Evolutionary conservation across 2,113 vertebrate species (phyloP).

Genomic region (Apodemus speciosus): DNA sequence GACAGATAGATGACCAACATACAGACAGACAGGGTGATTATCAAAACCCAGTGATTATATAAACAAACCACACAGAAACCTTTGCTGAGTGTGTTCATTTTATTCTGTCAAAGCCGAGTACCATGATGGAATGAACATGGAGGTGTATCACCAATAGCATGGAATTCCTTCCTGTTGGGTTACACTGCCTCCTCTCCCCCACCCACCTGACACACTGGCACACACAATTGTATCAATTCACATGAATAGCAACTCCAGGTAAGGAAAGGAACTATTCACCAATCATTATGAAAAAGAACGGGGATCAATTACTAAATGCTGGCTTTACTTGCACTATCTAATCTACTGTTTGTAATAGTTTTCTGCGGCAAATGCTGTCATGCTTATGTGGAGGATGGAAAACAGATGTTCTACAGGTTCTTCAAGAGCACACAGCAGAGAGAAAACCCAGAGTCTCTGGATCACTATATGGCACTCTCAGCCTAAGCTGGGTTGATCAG

Average conservation of each 20-base stretch:
- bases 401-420: background rate
- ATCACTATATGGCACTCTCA: background rate
- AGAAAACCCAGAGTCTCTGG: background rate
- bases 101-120: background rate
- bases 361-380: background rate
- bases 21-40: background rate
- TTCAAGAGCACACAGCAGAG: background rate
- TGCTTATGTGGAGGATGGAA: background rate
- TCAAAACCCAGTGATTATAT: background rate
- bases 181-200: background rate
- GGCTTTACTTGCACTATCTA: background rate
- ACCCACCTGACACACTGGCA: background rate
- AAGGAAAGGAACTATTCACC: background rate
- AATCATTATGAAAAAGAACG: background rate
- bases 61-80: background rate
- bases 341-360: background rate
- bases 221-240: background rate
- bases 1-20: background rate
- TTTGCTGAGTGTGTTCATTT: background rate
- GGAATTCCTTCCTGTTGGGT: background rate
- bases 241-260: background rate
- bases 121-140: background rate
- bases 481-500: background rate
- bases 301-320: background rate
- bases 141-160: background rate